These are phyloP conservation scores for Scaptomyza montana DNA, from an alignment of 1,140 invertebrate genomes.

Conservation along the genomic window DNA sequence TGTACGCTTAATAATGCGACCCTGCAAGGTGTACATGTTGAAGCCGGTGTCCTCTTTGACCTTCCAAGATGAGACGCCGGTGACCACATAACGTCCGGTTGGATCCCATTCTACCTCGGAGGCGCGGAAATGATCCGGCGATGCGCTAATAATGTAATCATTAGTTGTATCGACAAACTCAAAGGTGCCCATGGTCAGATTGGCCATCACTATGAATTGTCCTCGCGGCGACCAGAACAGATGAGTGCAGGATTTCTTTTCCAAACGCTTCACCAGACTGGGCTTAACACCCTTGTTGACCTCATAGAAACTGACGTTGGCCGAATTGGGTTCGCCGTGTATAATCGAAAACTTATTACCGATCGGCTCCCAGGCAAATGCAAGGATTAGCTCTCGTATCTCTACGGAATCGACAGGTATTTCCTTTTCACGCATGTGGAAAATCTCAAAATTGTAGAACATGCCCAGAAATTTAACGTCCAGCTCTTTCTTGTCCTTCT, in stretches of 20 bases:
- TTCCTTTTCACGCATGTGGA: constrained; percentile 98
- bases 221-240: constrained; percentile 98
- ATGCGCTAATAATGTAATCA: constrained; percentile 97
- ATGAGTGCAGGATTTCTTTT: constrained; percentile 96
- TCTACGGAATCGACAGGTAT: constrained; percentile 99
- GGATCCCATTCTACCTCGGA: constrained; percentile 99
- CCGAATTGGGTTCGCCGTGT: constrained; percentile 94
- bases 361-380: constrained; percentile 99
- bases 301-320: constrained; percentile 97
- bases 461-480: constrained; percentile 98
- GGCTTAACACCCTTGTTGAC: constrained; percentile 95
- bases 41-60: constrained; percentile 98
- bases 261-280: constrained; percentile 93
- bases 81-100: constrained; percentile 98
- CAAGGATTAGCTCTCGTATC: constrained; percentile 95
- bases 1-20: constrained; percentile 89
- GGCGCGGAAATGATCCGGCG: constrained; percentile 94
- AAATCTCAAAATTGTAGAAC: constrained; percentile 99
- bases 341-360: constrained; percentile 98
- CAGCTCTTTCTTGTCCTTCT: constrained; percentile 93
- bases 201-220: constrained; percentile 97
- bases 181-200: constrained; percentile 93
- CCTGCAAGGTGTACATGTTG: constrained; percentile 99
- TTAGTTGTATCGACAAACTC: constrained; percentile 97
- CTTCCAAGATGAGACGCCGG: constrained; percentile 97